Evolutionary conservation across 2,113 vertebrate species (phyloP), one percentile per base, ranked within the genome.

Genomic region (Phrynosoma blainvillii): DNA sequence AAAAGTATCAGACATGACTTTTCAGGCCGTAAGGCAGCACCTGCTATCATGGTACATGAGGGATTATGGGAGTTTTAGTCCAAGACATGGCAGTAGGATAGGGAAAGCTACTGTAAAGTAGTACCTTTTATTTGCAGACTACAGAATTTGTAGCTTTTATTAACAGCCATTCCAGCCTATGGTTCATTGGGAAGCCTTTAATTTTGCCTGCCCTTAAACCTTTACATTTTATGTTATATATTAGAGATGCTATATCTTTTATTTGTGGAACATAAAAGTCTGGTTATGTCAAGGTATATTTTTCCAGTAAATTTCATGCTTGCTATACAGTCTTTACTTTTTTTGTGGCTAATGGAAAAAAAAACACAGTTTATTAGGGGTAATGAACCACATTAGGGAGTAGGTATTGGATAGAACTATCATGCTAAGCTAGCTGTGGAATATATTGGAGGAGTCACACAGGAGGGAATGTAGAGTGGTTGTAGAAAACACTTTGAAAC

Each of bases 341-440:
- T 66, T 36, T 56, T 62, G 56, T 23, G 36, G 11, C 20, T 91
- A 86, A 85, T 89, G 88, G 88, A 93, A 95, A 89, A 36, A 36
- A 36, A 47, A 93, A 93, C 87, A 88, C 84, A 62, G 40, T 89
- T 95, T 93, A 91, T 90, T 89, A 78, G 47, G 89, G 77, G 83
- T 93, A 95, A 95, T 94, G 92, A 87, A 93, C 87, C 92, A 91
- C 87, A 92, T 16, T 77, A 93, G 89, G 93, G 94, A 93, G 93
- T 94, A 74, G 56, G 42, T 91, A 89, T 93, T 92, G 90, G 89
- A 91, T 79, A 66, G n/a, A 92, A 25, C 78, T 91, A 89, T 93
- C 91, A 93, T 93, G 93, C 71, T 88, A 0, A 90, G 80, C 89
- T 92, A 92, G 90, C 84, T 85, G 92, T 87, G 79, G 87, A 84